Evolutionary conservation across 2,797 vertebrate genomes (phyloP).

Genomic region (Pipistrellus nathusii): DNA sequence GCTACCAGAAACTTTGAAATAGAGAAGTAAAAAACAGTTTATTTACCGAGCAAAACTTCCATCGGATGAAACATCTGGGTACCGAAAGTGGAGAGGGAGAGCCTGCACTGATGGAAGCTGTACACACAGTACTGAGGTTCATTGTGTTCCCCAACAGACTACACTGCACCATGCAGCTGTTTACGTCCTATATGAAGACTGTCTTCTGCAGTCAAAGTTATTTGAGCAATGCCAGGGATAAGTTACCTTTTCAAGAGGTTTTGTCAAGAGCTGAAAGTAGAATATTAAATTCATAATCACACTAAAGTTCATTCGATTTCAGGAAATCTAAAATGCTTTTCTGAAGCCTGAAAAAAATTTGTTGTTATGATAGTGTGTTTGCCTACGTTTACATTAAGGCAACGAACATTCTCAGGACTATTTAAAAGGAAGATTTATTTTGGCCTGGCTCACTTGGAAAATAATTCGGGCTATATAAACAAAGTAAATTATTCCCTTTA

Average conservation of each 20-base stretch:
- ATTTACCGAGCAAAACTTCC: conserved; percentile 54
- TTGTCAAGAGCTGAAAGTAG: background rate
- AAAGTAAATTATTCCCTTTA: conserved; percentile 6
- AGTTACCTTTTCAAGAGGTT: conserved; percentile 23
- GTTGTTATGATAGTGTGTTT: background rate
- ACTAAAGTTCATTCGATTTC: background rate
- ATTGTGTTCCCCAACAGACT: background rate
- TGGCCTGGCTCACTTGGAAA: background rate
- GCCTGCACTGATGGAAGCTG: background rate
- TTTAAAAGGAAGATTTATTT: conserved; percentile 6
- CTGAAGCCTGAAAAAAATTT: background rate
- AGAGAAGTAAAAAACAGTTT: background rate
- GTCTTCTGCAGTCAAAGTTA: background rate
- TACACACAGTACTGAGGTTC: background rate
- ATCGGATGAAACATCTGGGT: background rate
- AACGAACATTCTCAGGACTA: background rate
- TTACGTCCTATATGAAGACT: background rate
- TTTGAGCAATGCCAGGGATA: background rate
- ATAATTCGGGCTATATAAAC: background rate
- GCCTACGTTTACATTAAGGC: background rate
- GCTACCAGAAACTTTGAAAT: conserved; percentile 2
- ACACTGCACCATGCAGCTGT: background rate
- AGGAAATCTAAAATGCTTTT: conserved; percentile 17
- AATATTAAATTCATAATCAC: conserved; percentile 10
- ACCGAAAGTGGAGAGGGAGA: background rate